Base-by-base conservation (phyloP, 2,797 vertebrate genomes). In the Dryobates pubescens region DNA sequence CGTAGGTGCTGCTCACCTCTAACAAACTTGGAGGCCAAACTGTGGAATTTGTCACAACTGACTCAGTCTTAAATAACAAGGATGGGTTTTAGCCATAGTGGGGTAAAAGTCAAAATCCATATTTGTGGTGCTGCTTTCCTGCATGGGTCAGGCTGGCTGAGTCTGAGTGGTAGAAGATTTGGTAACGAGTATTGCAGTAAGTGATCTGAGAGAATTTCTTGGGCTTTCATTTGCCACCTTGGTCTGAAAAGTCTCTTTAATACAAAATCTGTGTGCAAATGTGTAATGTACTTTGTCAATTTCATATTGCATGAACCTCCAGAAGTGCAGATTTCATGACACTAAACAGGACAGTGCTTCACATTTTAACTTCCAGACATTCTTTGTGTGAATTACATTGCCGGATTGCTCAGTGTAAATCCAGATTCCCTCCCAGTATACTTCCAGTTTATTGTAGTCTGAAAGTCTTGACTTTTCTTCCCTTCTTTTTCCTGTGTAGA, bases 401-500 rank as follows among this genome's bases (percentile, higher is more conserved):
- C 61, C 82, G 68, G 68, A 68, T 86, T 58, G 17, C 16, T 76
- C 56, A 59, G 8, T 67, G 3, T 47, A 78, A 90, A 7, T 47
- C 32, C 47, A 14, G 2, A 2, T 1, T 2, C 41, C 77, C 30
- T 36, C 56, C 54, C 27, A 30, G 0, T 77, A 7, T 53, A 68
- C 77, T 82, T 90, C 30, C 26, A 63, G 17, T 68, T 91, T 74
- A 68, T n/a, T 59, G 43, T 12, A 58, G 9, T 70, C 34, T 70
- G 57, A 93, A 84, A 82, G 45, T 30, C 27, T 56, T 94, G 27
- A 82, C 38, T 34, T 68, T 32, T 74, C 12, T 14, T 27, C 29
- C 16, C 27, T 30, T 12, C 26, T 54, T 51, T 26, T 77, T 88
- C 78, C 69, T 67, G 4, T 49, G 17, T 74, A 99, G 98, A 97